Percentiles rank a stretch among this genome's conserved stretches.
Evolutionary conservation across 1,140 invertebrate species (phyloP).

Genomic region (Akabosia matsudoensis): DNA sequence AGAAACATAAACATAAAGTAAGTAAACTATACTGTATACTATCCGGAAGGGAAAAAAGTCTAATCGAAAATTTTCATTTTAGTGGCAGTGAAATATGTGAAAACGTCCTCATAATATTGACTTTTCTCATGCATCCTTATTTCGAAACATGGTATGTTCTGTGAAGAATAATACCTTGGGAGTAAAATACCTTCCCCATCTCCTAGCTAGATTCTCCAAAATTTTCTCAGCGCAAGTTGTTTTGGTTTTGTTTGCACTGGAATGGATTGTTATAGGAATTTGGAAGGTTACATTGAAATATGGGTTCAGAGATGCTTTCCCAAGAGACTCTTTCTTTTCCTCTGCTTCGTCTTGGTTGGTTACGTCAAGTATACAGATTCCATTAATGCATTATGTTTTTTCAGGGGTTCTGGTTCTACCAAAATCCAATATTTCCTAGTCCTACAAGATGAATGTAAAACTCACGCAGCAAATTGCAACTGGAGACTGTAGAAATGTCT

Average conservation of each 20-base stretch:
- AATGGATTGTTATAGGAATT: neutral
- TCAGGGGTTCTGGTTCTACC: neutral
- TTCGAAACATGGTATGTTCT: neutral
- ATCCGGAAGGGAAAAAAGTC: too few relatives aligned
- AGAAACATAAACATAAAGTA: too few relatives aligned
- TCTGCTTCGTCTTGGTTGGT: neutral
- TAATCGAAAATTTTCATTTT: neutral
- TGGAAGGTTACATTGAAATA: neutral
- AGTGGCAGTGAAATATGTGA: conserved; percentile 10
- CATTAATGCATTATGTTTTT: neutral
- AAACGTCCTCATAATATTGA: neutral
- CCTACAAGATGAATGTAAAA: too few relatives aligned
- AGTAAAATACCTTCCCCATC: neutral
- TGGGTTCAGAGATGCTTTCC: neutral
- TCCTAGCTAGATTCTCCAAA: neutral
- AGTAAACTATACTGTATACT: too few relatives aligned
- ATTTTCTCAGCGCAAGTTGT: neutral
- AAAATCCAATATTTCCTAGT: too few relatives aligned
- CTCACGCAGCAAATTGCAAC: too few relatives aligned
- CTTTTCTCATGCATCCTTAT: neutral
- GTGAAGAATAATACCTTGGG: neutral
- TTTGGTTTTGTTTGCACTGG: conserved; percentile 6
- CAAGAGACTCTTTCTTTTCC: conserved; percentile 5
- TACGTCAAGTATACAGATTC: neutral
- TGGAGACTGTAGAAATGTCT: too few relatives aligned